phyloP scores from a whole-genome alignment of 2,113 vertebrate genomes.

The Perca fluviatilis region DNA sequence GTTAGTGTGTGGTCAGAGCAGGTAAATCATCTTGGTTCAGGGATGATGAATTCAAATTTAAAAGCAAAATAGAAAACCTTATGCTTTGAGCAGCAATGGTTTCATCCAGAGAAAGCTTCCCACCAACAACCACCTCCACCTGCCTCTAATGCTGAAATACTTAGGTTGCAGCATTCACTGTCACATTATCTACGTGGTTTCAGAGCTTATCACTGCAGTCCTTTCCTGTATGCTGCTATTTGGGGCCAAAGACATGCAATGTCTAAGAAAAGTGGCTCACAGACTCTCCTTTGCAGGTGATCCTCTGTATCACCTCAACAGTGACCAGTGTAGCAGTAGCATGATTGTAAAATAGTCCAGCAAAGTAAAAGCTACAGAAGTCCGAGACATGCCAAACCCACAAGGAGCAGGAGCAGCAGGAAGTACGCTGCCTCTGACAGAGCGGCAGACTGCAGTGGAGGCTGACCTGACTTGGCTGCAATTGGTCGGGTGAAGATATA shows the following conservation, averaged over 20 bases:
- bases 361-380: conserved; percentile 33
- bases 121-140: background rate
- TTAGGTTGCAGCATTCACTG: background rate
- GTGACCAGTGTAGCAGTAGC: background rate
- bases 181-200: background rate
- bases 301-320: background rate
- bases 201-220: background rate
- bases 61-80: background rate
- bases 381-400: conserved; percentile 16
- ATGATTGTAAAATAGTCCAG: background rate
- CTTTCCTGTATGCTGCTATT: conserved; percentile 1
- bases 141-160: conserved; percentile 7
- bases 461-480: conserved; percentile 38
- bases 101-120: background rate
- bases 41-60: background rate
- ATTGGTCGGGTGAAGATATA: conserved; percentile 83
- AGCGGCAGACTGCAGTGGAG: background rate
- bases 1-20: background rate
- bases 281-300: background rate
- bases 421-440: conserved; percentile 15
- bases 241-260: background rate
- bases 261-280: background rate
- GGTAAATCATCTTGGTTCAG: background rate
- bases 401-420: conserved; percentile 40
- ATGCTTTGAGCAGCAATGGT: background rate